Conservation (phyloP, 1,140 invertebrate genomes). For the Aphis craccivora region DNA sequence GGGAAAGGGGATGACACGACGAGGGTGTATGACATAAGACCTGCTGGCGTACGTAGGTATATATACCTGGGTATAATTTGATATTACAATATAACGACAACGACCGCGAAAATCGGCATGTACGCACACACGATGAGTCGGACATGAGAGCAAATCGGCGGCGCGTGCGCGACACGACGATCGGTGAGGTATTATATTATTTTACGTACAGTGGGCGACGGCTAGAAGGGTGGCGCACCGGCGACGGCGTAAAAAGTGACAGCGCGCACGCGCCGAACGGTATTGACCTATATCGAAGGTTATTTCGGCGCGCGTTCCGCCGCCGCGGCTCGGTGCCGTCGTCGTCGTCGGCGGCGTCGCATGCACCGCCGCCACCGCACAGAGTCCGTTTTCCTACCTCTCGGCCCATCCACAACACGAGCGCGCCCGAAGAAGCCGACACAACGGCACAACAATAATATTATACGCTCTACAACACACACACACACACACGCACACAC, state of each 20-base stretch:
- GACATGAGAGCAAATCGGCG: too few species aligned
- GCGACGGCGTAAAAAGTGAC: background rate
- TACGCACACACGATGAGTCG: background rate
- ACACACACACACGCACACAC: background rate
- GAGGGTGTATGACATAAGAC: background rate
- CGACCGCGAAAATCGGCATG: background rate
- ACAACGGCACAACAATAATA: background rate
- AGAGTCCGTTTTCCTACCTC: background rate
- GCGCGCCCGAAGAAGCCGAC: background rate
- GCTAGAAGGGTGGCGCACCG: background rate
- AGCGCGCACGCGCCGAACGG: conserved; percentile 40
- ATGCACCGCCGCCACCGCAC: background rate
- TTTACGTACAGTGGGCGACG: background rate
- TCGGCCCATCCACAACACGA: background rate
- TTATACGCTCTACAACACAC: background rate
- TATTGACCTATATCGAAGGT: conserved; percentile 58
- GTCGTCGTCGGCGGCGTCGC: background rate
- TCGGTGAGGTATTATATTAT: background rate
- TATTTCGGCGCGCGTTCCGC: conserved; percentile 42
- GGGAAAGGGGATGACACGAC: too few species aligned
- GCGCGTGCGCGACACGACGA: background rate
- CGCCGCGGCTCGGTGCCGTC: conserved; percentile 37
- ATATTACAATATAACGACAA: conserved; percentile 13
- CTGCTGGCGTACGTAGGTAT: background rate
- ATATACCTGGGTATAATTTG: background rate